Conservation (phyloP, 2,888 invertebrate genomes). For the Calameuta pallipes region DNA sequence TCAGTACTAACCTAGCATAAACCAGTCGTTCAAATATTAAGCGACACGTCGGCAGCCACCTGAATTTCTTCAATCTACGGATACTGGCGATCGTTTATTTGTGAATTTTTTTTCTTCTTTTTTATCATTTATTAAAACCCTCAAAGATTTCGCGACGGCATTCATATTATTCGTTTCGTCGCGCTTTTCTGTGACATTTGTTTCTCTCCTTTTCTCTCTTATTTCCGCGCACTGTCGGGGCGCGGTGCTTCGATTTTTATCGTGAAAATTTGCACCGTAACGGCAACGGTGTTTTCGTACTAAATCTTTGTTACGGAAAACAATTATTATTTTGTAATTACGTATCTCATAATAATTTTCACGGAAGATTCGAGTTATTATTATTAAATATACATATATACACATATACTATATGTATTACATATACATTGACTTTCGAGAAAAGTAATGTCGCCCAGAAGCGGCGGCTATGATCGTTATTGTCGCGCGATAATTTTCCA, state of each 20-base stretch:
- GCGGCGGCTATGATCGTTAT: neutral
- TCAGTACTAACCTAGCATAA: slow-evolving; percentile 66
- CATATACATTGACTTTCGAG: slow-evolving; percentile 9
- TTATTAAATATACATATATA: too few species aligned
- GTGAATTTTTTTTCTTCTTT: neutral
- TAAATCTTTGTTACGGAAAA: too few species aligned
- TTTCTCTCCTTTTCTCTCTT: too few species aligned
- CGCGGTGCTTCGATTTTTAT: neutral
- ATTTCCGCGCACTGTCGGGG: too few species aligned
- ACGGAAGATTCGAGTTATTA: too few species aligned
- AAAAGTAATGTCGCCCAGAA: neutral
- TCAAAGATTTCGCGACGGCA: neutral
- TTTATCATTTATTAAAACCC: neutral
- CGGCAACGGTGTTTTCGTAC: too few species aligned
- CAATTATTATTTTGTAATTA: too few species aligned
- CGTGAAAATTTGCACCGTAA: neutral
- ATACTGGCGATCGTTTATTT: neutral
- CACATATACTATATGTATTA: neutral
- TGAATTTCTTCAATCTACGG: slow-evolving; percentile 52
- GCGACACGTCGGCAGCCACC: slow-evolving; percentile 51
- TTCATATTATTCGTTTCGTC: neutral
- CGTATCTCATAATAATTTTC: too few species aligned
- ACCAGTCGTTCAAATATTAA: slow-evolving; percentile 64
- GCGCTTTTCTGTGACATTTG: neutral
- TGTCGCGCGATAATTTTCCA: neutral